phyloP scores from a whole-genome alignment of 2,888 invertebrate species.

The Thalpophila matura region DNA sequence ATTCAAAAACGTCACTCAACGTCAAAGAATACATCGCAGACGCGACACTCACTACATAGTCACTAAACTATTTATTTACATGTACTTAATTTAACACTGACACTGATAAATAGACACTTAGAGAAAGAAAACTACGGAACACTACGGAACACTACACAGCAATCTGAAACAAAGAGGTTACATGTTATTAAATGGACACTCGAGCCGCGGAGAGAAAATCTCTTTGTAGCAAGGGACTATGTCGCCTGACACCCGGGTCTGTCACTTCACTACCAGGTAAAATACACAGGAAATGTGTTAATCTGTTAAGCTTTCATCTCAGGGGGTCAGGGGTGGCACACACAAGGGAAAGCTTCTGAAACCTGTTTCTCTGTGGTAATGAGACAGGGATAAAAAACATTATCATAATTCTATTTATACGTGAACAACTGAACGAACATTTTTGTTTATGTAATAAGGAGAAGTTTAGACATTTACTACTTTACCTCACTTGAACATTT shows the following conservation, averaged over 20 bases:
- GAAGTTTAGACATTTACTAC: neutral
- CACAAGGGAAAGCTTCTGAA: conserved; percentile 6
- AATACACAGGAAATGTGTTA: conserved; percentile 20
- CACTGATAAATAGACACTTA: conserved; percentile 46
- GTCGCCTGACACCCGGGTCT: neutral
- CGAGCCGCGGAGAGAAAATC: conserved; percentile 3
- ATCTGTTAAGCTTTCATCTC: conserved; percentile 36
- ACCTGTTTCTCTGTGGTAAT: conserved; percentile 18
- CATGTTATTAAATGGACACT: conserved; percentile 31
- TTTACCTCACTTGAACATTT: neutral
- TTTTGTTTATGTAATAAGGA: neutral
- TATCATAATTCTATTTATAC: neutral
- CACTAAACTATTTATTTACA: conserved; percentile 33
- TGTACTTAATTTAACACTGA: conserved; percentile 45
- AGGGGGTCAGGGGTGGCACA: neutral
- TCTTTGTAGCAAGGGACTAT: conserved; percentile 10
- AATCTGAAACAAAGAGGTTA: conserved; percentile 62
- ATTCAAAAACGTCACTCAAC: conserved; percentile 25
- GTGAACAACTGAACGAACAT: neutral
- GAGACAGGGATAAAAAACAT: neutral
- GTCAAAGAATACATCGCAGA: conserved; percentile 31
- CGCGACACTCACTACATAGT: conserved; percentile 18
- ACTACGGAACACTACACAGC: conserved; percentile 46
- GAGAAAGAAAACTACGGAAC: conserved; percentile 43
- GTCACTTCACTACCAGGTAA: neutral